Evolutionary conservation across 1,140 invertebrate species (phyloP).

Genomic region (Brachionus angularis): DNA sequence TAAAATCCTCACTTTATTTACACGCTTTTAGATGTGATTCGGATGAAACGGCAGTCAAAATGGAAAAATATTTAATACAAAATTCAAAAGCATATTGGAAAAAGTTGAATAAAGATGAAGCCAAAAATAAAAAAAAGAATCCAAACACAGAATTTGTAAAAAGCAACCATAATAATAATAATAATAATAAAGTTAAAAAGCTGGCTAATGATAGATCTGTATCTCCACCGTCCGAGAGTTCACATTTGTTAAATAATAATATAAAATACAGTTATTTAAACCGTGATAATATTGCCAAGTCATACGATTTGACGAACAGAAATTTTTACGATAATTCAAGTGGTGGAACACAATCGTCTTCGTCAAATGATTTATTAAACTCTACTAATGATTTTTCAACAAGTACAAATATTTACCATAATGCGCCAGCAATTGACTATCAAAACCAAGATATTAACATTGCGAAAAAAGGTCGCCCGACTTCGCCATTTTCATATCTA

Average conservation of each 20-base stretch:
- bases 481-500: conserved; percentile 27
- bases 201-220: too few species aligned
- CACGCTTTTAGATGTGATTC: conserved; percentile 27
- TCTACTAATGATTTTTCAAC: conserved; percentile 9
- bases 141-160: background rate
- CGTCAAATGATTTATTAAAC: conserved; percentile 4
- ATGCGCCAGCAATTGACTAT: too few species aligned
- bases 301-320: background rate
- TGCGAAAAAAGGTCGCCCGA: background rate
- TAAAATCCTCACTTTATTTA: background rate
- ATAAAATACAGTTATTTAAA: conserved; percentile 11
- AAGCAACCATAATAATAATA: too few species aligned
- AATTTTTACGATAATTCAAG: conserved; percentile 1
- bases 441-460: background rate
- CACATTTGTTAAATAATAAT: conserved; percentile 4
- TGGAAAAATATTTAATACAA: conserved; percentile 18
- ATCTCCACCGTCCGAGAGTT: too few species aligned
- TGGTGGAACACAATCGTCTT: conserved; percentile 12
- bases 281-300: too few species aligned
- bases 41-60: conserved; percentile 2
- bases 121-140: background rate
- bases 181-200: too few species aligned
- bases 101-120: background rate
- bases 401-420: too few species aligned
- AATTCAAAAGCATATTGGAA: conserved; percentile 3